These are phyloP conservation scores for Hydropsyche tenuis DNA, from an alignment of 1,140 invertebrate genomes.

Conservation along the genomic window DNA sequence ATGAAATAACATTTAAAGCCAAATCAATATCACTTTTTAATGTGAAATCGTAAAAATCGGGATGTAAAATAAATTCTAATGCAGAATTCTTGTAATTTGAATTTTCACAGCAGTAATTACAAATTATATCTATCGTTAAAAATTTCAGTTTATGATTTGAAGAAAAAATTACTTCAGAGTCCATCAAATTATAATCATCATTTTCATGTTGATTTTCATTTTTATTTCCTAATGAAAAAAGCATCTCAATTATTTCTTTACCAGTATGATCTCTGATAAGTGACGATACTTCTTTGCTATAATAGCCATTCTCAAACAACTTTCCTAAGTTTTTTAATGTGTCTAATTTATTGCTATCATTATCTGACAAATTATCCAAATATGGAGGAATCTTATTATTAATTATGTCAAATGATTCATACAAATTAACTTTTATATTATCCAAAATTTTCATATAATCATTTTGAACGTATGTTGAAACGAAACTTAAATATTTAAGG, in stretches of 20 bases:
- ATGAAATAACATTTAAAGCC: constrained; percentile 27
- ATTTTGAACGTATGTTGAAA: constrained; percentile 15
- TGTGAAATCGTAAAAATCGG: constrained; percentile 33
- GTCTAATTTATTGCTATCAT: constrained; percentile 9
- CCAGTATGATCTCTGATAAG: constrained; percentile 36
- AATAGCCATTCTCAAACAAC: constrained; percentile 28
- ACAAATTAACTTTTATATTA: constrained; percentile 10
- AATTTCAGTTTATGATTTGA: constrained; percentile 31
- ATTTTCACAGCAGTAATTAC: constrained; percentile 24
- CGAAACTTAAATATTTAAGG: constrained; percentile 38
- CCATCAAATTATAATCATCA: constrained; percentile 29
- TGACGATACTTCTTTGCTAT: constrained; percentile 16
- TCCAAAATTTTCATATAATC: background rate
- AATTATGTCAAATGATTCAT: constrained; percentile 31
- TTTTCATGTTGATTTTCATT: constrained; percentile 4
- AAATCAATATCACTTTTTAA: constrained; percentile 41
- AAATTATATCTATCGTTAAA: constrained; percentile 32
- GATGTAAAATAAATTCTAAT: constrained; percentile 27
- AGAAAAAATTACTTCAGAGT: background rate
- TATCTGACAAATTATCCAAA: constrained; percentile 12
- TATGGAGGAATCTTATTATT: constrained; percentile 20
- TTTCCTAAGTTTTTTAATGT: constrained; percentile 33
- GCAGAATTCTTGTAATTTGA: constrained; percentile 28
- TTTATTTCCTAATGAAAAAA: constrained; percentile 23
- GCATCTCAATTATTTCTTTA: constrained; percentile 39